Base-by-base conservation (phyloP, 2,113 vertebrate genomes). In the Accipiter virgatus region DNA sequence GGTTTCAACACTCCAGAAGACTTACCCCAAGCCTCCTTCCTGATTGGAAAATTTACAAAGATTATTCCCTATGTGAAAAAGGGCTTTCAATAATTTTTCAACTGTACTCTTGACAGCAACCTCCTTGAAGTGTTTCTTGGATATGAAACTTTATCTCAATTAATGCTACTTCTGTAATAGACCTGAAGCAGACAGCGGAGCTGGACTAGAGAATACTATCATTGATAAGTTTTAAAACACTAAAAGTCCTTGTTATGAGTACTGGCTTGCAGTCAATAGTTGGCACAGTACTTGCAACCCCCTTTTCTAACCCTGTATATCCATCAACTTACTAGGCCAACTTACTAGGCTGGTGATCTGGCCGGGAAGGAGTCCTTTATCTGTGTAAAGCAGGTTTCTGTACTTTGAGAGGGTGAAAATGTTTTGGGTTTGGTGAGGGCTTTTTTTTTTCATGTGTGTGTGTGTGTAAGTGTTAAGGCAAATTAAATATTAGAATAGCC, bases 21-120 rank as follows among this genome's bases (percentile, higher is more conserved):
- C 61, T 83, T 81, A 95, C 71, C 58, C 27, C 15, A 38, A 86
- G 19, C 12, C 66, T 88, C 3, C 42, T 96, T 95, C 18, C 32
- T 74, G 14, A 85, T 91, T 88, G 59, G 32, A 95, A 94, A 75
- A 38, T 90, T 90, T 90, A 58, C 20, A 77, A 45, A 95, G 13
- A 34, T 78, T 86, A 31, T 62, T 97, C 40, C 36, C 48, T 79
- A n/a, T 92, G 55, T 77, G 66, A 93, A 91, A 21, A 90, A 84
- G 71, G 11, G 12, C 36, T 94, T 95, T 84, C 48, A 92, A 47
- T 86, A 53, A 47, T 83, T 88, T 97, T 91, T 95, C 66, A 91
- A 87, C 42, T 50, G 25, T 61, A 27, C 14, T 92, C 12, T 82
- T 90, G 29, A 86, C 45, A 55, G 27, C 18, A 48, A 82, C 8